Evolutionary conservation across 2,888 invertebrate species (phyloP).

Genomic region (Cryptocephalus primarius): DNA sequence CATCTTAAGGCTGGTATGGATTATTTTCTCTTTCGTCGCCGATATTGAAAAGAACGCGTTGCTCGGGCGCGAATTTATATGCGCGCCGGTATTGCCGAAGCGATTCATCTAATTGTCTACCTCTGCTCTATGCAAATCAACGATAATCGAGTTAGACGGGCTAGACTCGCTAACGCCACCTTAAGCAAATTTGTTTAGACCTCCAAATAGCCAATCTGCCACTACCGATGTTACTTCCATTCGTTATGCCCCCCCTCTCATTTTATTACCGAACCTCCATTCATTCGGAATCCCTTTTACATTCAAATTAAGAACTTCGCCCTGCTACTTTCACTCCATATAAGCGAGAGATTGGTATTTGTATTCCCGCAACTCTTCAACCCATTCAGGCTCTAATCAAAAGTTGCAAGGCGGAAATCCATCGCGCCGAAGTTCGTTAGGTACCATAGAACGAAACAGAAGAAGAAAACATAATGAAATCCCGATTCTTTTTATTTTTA

Average conservation of each 20-base stretch:
- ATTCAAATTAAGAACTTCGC: constrained; percentile 2
- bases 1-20: no score
- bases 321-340: background rate
- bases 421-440: no score
- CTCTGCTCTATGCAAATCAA: constrained; percentile 27
- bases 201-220: constrained; percentile 17
- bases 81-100: constrained; percentile 12
- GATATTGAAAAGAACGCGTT: no score
- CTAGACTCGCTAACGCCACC: constrained; percentile 21
- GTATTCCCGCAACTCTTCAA: background rate
- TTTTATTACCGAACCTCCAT: constrained; percentile 8
- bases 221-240: constrained; percentile 12
- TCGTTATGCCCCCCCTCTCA: constrained; percentile 9
- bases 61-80: background rate
- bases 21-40: no score
- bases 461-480: no score
- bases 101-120: constrained; percentile 27
- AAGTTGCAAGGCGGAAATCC: no score
- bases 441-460: no score
- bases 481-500: no score
- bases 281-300: constrained; percentile 8
- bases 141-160: constrained; percentile 22
- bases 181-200: constrained; percentile 19
- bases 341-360: background rate
- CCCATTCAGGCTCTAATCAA: no score